A percentile compares a stretch with the other conserved stretches of the same genome.
phyloP scores from a whole-genome alignment of 2,113 vertebrate genomes.

The Cyanoderma ruficeps region DNA sequence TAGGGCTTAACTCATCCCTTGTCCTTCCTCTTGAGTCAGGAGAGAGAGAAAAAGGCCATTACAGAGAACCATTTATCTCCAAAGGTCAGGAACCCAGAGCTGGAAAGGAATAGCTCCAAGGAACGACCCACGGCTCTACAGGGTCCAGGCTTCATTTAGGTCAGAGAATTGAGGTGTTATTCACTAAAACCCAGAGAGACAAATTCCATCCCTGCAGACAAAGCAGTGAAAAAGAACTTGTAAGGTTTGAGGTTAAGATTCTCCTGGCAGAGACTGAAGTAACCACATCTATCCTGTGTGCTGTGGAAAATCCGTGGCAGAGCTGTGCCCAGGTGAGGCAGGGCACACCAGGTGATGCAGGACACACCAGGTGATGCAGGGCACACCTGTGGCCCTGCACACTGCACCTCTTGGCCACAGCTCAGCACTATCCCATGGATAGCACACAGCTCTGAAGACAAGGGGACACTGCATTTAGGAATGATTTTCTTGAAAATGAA shows the following conservation, averaged over 20 bases:
- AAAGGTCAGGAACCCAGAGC: background rate
- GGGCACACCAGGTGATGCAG: no score
- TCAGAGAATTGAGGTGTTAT: background rate
- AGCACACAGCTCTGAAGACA: background rate
- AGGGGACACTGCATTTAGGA: background rate
- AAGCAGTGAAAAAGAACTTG: background rate
- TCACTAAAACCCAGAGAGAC: background rate
- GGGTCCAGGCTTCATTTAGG: background rate
- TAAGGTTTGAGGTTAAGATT: background rate
- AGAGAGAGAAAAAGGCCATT: background rate
- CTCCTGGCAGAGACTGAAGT: background rate
- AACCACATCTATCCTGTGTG: accelerated
- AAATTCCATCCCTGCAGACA: background rate
- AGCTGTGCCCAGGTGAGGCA: background rate
- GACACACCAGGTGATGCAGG: background rate
- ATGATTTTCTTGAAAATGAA: background rate
- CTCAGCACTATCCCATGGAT: accelerated
- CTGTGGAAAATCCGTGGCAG: background rate
- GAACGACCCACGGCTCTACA: background rate
- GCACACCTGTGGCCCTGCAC: background rate
- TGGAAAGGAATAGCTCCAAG: background rate
- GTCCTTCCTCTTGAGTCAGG: background rate
- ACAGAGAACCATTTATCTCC: background rate
- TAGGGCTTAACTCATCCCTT: background rate
- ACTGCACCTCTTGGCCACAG: background rate